Percentiles rank a stretch among this genome's conserved stretches.
These are phyloP conservation scores for Cryptoprocta ferox DNA, from an alignment of 2,797 vertebrate genomes.

Conservation along the genomic window DNA sequence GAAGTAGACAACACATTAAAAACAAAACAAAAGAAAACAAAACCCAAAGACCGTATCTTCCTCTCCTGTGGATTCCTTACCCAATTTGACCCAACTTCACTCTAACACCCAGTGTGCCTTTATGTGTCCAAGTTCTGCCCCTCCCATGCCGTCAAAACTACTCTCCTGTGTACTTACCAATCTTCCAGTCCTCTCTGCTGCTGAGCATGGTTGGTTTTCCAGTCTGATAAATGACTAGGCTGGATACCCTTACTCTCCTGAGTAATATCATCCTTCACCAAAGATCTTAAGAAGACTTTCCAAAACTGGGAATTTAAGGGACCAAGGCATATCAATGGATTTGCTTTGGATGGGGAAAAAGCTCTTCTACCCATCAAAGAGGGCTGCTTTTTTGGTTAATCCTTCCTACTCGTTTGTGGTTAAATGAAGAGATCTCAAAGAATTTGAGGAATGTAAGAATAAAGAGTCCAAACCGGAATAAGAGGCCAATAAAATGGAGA, in stretches of 20 bases:
- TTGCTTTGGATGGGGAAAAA: background rate
- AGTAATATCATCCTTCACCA: background rate
- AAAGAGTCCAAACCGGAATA: background rate
- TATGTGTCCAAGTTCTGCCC: background rate
- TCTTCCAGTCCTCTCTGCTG: background rate
- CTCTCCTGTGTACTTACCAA: background rate
- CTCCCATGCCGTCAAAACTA: background rate
- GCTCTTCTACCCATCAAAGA: background rate
- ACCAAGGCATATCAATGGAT: background rate
- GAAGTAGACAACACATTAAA: constrained; percentile 29
- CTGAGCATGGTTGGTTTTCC: background rate
- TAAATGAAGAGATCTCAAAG: constrained; percentile 34
- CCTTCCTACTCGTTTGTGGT: background rate
- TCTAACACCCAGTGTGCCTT: background rate
- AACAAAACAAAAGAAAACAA: background rate
- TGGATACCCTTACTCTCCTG: background rate
- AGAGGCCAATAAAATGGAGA: background rate
- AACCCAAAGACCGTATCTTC: background rate
- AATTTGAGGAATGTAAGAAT: background rate
- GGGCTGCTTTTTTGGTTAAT: background rate
- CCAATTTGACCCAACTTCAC: background rate
- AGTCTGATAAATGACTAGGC: constrained; percentile 32
- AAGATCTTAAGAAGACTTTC: constrained; percentile 23
- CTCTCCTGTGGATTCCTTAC: background rate
- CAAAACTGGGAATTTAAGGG: constrained; percentile 11